These are phyloP conservation scores for Thunnus albacares DNA, from an alignment of 2,797 vertebrate species.

Conservation along the genomic window DNA sequence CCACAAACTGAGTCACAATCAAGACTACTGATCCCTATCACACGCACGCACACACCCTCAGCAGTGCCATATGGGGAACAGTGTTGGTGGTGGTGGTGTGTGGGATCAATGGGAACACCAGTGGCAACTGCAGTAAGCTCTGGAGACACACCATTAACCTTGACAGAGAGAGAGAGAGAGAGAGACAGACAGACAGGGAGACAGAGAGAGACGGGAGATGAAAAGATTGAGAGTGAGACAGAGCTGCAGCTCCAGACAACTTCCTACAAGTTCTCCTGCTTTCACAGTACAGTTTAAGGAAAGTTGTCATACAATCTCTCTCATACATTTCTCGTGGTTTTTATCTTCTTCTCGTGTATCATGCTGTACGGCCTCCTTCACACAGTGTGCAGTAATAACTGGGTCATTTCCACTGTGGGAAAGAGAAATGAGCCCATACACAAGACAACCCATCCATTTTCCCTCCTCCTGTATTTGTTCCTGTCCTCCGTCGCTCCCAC, in stretches of 20 bases:
- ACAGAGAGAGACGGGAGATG: slow-evolving; percentile 8
- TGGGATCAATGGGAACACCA: slow-evolving; percentile 72
- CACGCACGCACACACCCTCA: slow-evolving; percentile 45
- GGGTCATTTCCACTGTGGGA: slow-evolving; percentile 84
- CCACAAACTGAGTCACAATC: slow-evolving; percentile 74
- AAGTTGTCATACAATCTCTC: slow-evolving; percentile 27
- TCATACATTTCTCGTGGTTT: slow-evolving; percentile 40
- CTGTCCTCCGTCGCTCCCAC: slow-evolving; percentile 79
- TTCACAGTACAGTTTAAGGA: slow-evolving; percentile 1
- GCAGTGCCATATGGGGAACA: slow-evolving; percentile 68
- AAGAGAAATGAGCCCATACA: slow-evolving; percentile 68
- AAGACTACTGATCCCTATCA: slow-evolving; percentile 75
- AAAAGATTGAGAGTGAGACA: slow-evolving; percentile 22
- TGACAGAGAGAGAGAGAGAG: slow-evolving; percentile 46
- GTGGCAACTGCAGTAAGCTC: slow-evolving; percentile 64
- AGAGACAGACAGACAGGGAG: slow-evolving; percentile 11
- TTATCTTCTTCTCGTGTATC: slow-evolving; percentile 25
- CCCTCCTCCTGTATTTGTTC: slow-evolving; percentile 84
- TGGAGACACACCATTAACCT: slow-evolving; percentile 71
- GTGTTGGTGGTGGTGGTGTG: slow-evolving; percentile 62
- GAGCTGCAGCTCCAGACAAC: slow-evolving; percentile 9
- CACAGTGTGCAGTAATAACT: slow-evolving; percentile 63
- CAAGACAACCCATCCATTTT: slow-evolving; percentile 80
- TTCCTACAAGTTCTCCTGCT: slow-evolving; percentile 15
- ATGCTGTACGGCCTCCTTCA: slow-evolving; percentile 44